These are phyloP conservation scores for Kryptolebias ocellatus DNA, from an alignment of 2,797 vertebrate species.

Conservation along the genomic window DNA sequence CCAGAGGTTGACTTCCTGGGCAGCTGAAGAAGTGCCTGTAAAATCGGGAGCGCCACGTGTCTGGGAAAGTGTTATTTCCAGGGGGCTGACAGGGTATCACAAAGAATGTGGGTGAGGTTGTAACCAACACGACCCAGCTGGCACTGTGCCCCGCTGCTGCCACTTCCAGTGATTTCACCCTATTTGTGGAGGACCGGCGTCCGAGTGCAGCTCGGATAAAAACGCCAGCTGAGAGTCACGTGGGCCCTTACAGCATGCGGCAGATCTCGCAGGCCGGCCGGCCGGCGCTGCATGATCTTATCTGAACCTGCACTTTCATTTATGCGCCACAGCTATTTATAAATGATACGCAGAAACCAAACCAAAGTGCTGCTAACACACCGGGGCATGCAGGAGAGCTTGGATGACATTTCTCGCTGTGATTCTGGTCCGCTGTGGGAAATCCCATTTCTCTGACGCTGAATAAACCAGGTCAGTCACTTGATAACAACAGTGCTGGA, in stretches of 20 bases:
- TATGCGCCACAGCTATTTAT: slow-evolving; percentile 52
- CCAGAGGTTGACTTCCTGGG: slow-evolving; percentile 43
- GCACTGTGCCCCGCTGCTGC: slow-evolving; percentile 46
- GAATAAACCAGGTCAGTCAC: slow-evolving; percentile 68
- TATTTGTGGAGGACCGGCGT: slow-evolving; percentile 66
- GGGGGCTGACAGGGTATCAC: slow-evolving; percentile 62
- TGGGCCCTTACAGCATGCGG: slow-evolving; percentile 17
- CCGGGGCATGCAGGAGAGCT: slow-evolving; percentile 11
- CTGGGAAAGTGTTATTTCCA: slow-evolving; percentile 69
- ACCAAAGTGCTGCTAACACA: slow-evolving; percentile 21
- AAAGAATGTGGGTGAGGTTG: slow-evolving; percentile 71
- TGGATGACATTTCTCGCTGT: slow-evolving; percentile 40
- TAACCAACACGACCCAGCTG: slow-evolving; percentile 66
- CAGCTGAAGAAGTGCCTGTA: slow-evolving; percentile 46
- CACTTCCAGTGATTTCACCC: slow-evolving; percentile 60
- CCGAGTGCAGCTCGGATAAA: slow-evolving; percentile 42
- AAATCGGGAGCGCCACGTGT: slow-evolving; percentile 43
- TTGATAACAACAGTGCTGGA: slow-evolving; percentile 51
- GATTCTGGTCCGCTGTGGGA: slow-evolving; percentile 50
- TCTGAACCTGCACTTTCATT: slow-evolving; percentile 46
- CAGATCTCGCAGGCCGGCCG: slow-evolving; percentile 11
- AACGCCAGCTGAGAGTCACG: slow-evolving; percentile 41
- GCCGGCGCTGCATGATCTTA: slow-evolving; percentile 23
- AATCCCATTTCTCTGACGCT: slow-evolving; percentile 55
- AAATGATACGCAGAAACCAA: slow-evolving; percentile 22